A percentile compares a stretch with the other conserved stretches of the same genome.
These are phyloP conservation scores for Leptoteleia sp. DNA, from an alignment of 1,140 invertebrate species.

Conservation along the genomic window DNA sequence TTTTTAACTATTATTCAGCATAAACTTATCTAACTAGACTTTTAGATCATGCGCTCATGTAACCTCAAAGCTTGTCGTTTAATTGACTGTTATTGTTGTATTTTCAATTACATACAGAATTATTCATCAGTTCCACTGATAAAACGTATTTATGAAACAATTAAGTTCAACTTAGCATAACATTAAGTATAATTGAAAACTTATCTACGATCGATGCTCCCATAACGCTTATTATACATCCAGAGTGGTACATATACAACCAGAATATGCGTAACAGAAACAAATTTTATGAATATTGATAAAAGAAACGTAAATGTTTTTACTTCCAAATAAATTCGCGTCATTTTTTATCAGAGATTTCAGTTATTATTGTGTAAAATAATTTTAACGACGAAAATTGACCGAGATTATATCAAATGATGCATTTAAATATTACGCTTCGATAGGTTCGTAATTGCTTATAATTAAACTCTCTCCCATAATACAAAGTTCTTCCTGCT, in stretches of 20 bases:
- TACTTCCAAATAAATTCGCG: constrained; percentile 9
- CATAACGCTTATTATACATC: constrained; percentile 14
- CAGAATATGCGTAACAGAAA: constrained; percentile 10
- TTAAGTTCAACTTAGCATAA: constrained; percentile 59
- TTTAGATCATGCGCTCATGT: constrained; percentile 24
- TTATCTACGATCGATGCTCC: constrained; percentile 60
- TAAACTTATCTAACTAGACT: constrained; percentile 40
- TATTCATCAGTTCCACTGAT: constrained; percentile 52
- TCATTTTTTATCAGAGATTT: constrained; percentile 18
- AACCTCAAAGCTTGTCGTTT: constrained; percentile 38
- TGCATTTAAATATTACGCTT: constrained; percentile 62
- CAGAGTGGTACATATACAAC: not conserved
- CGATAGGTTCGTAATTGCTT: constrained; percentile 57
- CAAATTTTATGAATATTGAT: constrained; percentile 31
- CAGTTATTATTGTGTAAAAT: constrained; percentile 46
- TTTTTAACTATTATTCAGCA: constrained; percentile 43
- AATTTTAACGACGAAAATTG: constrained; percentile 61
- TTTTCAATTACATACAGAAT: constrained; percentile 50
- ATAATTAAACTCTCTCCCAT: constrained; percentile 49
- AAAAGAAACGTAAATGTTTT: constrained; percentile 8
- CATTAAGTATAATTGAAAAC: constrained; percentile 56
- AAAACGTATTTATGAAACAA: constrained; percentile 61
- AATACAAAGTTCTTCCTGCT: constrained; percentile 50
- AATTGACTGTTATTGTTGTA: constrained; percentile 51
- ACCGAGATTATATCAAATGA: constrained; percentile 65